Percentiles rank a stretch among this genome's conserved stretches.
Evolutionary conservation across 2,113 vertebrate genomes (phyloP).

Genomic region (Notarius lentiginosus): DNA sequence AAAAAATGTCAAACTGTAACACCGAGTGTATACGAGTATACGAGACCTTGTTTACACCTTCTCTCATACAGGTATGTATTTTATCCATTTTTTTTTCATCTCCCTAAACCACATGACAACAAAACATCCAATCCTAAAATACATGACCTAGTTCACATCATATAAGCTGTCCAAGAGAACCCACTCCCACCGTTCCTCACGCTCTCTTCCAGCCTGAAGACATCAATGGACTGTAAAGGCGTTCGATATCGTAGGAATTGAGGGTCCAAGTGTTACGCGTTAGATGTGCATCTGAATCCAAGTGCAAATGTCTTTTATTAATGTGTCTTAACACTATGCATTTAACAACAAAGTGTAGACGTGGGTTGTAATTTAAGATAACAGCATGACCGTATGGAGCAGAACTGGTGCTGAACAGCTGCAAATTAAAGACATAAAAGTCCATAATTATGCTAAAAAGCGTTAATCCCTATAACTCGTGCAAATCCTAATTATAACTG

Average conservation of each 20-base stretch:
- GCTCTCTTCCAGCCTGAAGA: background rate
- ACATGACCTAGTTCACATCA: background rate
- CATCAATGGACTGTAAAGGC: background rate
- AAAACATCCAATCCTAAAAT: background rate
- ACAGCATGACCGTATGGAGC: background rate
- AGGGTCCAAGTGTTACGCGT: background rate
- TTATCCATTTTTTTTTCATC: background rate
- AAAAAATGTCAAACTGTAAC: background rate
- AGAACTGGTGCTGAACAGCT: background rate
- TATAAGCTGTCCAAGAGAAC: background rate
- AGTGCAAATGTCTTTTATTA: background rate
- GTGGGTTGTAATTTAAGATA: background rate
- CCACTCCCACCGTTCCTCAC: background rate
- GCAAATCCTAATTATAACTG: background rate
- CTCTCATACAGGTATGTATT: background rate
- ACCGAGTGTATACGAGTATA: background rate
- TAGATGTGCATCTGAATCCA: background rate
- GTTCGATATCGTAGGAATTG: background rate
- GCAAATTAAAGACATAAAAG: slow-evolving; percentile 19
- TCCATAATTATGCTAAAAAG: slow-evolving; percentile 1
- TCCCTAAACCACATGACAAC: background rate
- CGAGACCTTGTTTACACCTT: background rate
- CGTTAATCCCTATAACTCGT: background rate
- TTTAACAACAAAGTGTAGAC: background rate
- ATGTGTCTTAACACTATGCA: background rate